phyloP scores from a whole-genome alignment of 2,888 invertebrate species.

The Nemotelus nigrinus region DNA sequence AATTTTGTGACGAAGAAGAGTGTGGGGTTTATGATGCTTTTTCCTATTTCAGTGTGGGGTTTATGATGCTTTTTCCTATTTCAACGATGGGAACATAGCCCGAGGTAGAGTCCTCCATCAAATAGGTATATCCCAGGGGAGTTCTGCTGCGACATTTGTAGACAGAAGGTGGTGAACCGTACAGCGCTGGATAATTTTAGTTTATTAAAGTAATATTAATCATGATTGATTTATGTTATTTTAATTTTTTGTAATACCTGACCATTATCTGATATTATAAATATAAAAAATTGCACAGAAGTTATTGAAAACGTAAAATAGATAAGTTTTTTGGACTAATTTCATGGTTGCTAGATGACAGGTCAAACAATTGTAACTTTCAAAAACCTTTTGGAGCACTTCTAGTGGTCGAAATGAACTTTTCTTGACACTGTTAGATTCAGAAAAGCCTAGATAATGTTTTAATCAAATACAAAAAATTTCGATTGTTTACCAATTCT shows the following conservation, averaged over 20 bases:
- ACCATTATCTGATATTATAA: neutral
- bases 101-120: too few relatives aligned
- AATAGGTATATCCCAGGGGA: too few relatives aligned
- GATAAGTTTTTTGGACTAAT: neutral
- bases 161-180: neutral
- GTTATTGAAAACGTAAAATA: neutral
- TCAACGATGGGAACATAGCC: neutral
- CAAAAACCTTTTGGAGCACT: neutral
- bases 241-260: neutral
- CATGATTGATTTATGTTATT: neutral
- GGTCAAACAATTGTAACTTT: too few relatives aligned
- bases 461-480: neutral
- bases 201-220: neutral
- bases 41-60: neutral
- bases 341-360: too few relatives aligned
- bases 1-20: neutral
- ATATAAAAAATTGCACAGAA: neutral
- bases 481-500: too few relatives aligned
- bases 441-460: neutral
- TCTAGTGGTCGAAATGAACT: neutral
- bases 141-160: neutral
- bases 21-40: neutral
- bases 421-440: neutral
- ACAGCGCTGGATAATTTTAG: neutral
- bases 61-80: neutral